Conservation (phyloP, 2,888 invertebrate genomes). For the Drosophila antonietae region DNA sequence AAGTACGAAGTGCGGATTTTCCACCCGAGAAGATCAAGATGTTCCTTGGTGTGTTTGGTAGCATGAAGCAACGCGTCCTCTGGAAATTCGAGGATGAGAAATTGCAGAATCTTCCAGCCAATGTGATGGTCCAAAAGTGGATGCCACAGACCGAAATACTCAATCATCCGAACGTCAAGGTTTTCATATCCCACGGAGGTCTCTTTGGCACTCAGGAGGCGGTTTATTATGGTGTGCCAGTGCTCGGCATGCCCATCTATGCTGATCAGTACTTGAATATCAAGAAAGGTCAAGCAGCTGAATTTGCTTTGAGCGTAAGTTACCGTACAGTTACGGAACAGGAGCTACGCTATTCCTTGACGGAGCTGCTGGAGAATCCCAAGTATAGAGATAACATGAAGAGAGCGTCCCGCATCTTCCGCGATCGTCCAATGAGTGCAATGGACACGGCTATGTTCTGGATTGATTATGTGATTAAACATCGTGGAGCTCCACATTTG, state of each 20-base stretch:
- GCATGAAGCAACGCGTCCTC: conserved; percentile 83
- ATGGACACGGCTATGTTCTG: conserved; percentile 83
- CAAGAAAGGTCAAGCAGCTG: conserved; percentile 65
- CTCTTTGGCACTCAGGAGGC: conserved; percentile 83
- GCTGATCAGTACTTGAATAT: conserved; percentile 82
- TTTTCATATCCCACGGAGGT: conserved; percentile 84
- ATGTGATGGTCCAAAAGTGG: conserved; percentile 85
- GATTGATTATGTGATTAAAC: conserved; percentile 83
- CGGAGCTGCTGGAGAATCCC: conserved; percentile 82
- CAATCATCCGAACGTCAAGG: conserved; percentile 83
- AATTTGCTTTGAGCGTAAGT: conserved; percentile 71
- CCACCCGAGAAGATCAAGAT: conserved; percentile 80
- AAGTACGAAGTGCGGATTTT: conserved; percentile 82
- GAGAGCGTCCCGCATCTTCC: conserved; percentile 75
- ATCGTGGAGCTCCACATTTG: conserved; percentile 82
- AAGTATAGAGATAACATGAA: conserved; percentile 78
- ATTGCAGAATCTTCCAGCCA: conserved; percentile 78
- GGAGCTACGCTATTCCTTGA: conserved; percentile 63
- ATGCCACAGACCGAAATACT: conserved; percentile 85
- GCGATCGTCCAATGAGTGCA: conserved; percentile 77
- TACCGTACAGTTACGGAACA: conserved; percentile 69
- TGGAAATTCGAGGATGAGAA: conserved; percentile 85
- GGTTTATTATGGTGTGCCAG: conserved; percentile 81
- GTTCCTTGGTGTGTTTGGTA: conserved; percentile 82
- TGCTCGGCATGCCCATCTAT: conserved; percentile 83